Evolutionary conservation across 1,140 invertebrate species (phyloP).

Genomic region (Solen grandis): DNA sequence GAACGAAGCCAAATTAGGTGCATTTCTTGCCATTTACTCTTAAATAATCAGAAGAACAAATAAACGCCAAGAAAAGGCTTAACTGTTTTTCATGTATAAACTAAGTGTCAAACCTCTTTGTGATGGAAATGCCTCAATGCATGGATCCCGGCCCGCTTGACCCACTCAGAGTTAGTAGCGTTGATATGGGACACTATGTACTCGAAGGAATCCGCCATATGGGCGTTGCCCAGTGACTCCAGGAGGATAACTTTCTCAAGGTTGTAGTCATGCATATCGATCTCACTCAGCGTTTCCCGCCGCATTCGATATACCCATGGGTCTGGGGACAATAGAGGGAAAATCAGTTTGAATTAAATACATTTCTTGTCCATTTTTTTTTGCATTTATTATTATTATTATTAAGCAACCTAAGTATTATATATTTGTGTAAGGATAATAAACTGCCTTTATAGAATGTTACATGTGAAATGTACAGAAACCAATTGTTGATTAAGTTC

Average conservation of each 20-base stretch:
- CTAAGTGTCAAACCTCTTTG: constrained; percentile 22
- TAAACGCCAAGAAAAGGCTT: too few relatives aligned
- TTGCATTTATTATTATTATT: too few relatives aligned
- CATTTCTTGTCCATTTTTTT: too few relatives aligned
- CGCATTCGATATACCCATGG: constrained; percentile 54
- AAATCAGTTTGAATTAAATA: too few relatives aligned
- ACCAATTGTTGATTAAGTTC: background rate
- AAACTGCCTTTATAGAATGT: background rate
- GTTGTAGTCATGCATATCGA: constrained; percentile 39
- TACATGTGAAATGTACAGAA: background rate
- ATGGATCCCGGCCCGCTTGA: constrained; percentile 60
- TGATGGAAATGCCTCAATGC: constrained; percentile 57
- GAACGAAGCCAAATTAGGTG: too few relatives aligned
- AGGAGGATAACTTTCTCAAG: constrained; percentile 54
- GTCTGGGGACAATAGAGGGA: too few relatives aligned
- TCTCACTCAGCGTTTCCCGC: constrained; percentile 52
- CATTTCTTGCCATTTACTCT: too few relatives aligned
- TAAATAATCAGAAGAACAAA: too few relatives aligned
- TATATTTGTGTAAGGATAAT: too few relatives aligned
- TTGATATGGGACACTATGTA: constrained; percentile 65
- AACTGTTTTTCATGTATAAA: too few relatives aligned
- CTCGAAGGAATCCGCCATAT: constrained; percentile 55
- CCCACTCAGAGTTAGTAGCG: constrained; percentile 60
- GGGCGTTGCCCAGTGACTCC: constrained; percentile 58
- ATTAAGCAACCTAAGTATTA: too few relatives aligned